These are phyloP conservation scores for Chascanopsetta lugubris DNA, from an alignment of 2,113 vertebrate genomes.

Conservation along the genomic window DNA sequence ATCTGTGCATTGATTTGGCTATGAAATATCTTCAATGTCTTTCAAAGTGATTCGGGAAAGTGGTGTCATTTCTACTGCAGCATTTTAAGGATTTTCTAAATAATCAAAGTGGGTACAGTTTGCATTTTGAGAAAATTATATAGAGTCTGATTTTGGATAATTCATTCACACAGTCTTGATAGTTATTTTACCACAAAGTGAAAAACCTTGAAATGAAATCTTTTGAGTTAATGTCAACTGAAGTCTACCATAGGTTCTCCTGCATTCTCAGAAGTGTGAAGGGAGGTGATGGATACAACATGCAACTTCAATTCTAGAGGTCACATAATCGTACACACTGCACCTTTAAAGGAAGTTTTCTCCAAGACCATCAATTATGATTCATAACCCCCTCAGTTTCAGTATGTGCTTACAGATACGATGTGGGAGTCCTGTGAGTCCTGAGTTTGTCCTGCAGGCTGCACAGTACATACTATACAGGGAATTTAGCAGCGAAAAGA, in stretches of 20 bases:
- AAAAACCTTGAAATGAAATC: no score
- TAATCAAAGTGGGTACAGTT: background rate
- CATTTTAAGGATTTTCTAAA: background rate
- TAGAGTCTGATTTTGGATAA: background rate
- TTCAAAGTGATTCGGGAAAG: background rate
- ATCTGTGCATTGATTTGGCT: background rate
- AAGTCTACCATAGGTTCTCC: no score
- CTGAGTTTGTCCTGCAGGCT: constrained; percentile 4
- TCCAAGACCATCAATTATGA: background rate
- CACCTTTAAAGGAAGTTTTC: background rate
- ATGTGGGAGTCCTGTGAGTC: constrained; percentile 4
- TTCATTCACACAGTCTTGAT: no score
- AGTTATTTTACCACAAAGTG: no score
- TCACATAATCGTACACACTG: no score
- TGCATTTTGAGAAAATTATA: no score
- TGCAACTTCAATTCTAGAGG: background rate
- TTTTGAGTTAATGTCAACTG: no score
- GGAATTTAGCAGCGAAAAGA: background rate
- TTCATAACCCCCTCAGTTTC: constrained; percentile 2
- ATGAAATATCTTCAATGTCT: background rate
- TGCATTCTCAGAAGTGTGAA: no score
- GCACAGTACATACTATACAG: background rate
- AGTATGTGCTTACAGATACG: background rate
- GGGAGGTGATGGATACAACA: no score
- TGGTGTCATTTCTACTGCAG: background rate